These are phyloP conservation scores for Sturnira hondurensis DNA, from an alignment of 2,113 vertebrate genomes.

Conservation along the genomic window DNA sequence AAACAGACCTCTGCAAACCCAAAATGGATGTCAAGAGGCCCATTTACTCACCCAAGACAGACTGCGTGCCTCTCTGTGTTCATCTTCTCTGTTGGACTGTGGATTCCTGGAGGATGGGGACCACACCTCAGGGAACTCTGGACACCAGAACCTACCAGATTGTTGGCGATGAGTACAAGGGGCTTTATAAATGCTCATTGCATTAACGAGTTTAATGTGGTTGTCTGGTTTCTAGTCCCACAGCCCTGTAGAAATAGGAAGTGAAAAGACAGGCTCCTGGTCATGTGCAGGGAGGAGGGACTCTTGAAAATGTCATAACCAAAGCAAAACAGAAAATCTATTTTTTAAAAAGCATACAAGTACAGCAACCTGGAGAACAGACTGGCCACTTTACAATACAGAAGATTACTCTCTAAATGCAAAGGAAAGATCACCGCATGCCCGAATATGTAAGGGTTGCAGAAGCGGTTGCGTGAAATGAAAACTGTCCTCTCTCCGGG, in stretches of 20 bases:
- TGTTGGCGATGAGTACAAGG: background rate
- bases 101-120: background rate
- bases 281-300: background rate
- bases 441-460: background rate
- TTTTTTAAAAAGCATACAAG: background rate
- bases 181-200: background rate
- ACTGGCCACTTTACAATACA: background rate
- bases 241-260: background rate
- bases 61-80: background rate
- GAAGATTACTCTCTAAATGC: background rate
- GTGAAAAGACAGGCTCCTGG: background rate
- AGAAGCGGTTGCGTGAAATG: background rate
- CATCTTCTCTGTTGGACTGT: too few species aligned
- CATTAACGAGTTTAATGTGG: background rate
- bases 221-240: background rate
- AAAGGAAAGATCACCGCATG: background rate
- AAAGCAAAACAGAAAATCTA: background rate
- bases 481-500: background rate
- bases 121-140: too few species aligned
- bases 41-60: background rate
- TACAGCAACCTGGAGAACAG: background rate
- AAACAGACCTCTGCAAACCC: background rate
- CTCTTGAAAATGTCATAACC: background rate
- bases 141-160: background rate
- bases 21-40: background rate